A percentile compares a stretch with the other conserved stretches of the same genome.
phyloP scores from a whole-genome alignment of 2,888 invertebrate genomes.

The Phasia obesa region DNA sequence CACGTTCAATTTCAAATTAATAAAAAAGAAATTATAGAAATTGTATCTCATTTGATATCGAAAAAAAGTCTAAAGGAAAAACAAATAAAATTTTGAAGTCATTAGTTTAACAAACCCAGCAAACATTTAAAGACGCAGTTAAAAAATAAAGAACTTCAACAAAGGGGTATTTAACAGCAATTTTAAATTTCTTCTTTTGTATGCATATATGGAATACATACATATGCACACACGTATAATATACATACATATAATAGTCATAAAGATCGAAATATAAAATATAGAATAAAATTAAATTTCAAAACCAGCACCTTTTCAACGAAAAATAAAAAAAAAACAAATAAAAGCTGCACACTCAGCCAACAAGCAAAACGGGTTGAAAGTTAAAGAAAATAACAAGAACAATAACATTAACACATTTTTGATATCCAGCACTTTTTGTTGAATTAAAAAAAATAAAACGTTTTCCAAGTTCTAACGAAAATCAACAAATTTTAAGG shows the following conservation, averaged over 20 bases:
- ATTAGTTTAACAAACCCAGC: too few relatives aligned
- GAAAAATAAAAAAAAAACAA: slow-evolving; percentile 19
- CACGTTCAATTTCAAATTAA: slow-evolving; percentile 54
- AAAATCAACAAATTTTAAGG: slow-evolving; percentile 53
- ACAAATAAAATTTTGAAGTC: neutral
- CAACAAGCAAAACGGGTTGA: slow-evolving; percentile 57
- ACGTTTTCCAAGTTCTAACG: slow-evolving; percentile 36
- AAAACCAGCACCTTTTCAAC: slow-evolving; percentile 48
- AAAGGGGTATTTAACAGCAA: neutral
- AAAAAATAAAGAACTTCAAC: neutral
- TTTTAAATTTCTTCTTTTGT: slow-evolving; percentile 1
- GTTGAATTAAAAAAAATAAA: slow-evolving; percentile 41
- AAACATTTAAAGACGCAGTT: neutral
- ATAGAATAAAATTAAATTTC: slow-evolving; percentile 33
- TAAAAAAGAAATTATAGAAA: slow-evolving; percentile 49
- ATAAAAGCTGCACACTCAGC: neutral
- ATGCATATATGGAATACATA: slow-evolving; percentile 18
- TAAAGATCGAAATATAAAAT: slow-evolving; percentile 18
- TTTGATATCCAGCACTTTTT: slow-evolving; percentile 50
- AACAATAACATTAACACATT: slow-evolving; percentile 34
- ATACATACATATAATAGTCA: slow-evolving; percentile 17
- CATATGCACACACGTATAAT: neutral
- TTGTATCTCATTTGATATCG: slow-evolving; percentile 9
- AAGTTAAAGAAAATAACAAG: slow-evolving; percentile 32
- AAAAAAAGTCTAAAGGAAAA: slow-evolving; percentile 32